phyloP scores from a whole-genome alignment of 2,888 invertebrate species.

The Oligia strigilis region DNA sequence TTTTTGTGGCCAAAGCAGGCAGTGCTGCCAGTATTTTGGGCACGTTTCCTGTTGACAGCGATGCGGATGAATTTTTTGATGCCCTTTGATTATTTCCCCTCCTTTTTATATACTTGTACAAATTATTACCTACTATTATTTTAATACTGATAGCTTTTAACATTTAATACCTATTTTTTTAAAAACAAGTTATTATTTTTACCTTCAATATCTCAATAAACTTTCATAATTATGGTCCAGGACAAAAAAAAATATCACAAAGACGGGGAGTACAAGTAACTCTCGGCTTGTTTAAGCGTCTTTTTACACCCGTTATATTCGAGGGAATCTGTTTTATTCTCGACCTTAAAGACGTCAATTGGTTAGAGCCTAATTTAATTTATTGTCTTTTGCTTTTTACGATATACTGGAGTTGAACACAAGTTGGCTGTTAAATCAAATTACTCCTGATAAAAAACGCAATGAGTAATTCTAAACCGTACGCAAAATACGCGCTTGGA shows the following conservation, averaged over 20 bases:
- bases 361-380: background rate
- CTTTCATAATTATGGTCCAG: background rate
- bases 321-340: background rate
- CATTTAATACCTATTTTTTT: no score
- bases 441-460: background rate
- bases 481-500: background rate
- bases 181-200: no score
- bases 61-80: no score
- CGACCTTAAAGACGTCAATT: background rate
- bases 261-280: background rate
- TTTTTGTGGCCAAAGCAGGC: no score
- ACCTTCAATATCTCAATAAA: background rate
- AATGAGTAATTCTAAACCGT: background rate
- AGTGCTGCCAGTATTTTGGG: no score
- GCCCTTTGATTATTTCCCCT: no score
- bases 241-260: background rate
- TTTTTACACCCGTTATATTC: background rate
- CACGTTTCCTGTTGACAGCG: no score
- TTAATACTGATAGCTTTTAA: no score
- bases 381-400: background rate
- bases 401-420: no score
- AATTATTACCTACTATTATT: no score
- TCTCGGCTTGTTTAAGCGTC: background rate
- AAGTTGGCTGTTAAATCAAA: no score
- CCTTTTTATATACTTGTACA: no score